These are phyloP conservation scores for Thymelicus lineola DNA, from an alignment of 2,888 invertebrate genomes.

Conservation along the genomic window DNA sequence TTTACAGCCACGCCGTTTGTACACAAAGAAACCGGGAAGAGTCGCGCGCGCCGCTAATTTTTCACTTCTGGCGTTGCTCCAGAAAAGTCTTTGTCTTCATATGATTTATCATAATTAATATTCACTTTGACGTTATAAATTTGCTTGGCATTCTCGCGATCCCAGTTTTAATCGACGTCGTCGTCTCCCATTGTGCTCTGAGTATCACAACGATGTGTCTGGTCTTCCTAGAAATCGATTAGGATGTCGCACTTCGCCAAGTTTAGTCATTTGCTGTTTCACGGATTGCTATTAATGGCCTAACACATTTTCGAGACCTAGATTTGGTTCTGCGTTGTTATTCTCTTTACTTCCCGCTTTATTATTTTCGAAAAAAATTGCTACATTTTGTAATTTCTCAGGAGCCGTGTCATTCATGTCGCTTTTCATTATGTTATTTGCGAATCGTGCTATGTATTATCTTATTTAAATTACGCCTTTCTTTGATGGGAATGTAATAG, in stretches of 20 bases:
- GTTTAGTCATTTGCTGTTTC: conserved; percentile 26
- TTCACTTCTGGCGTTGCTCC: conserved; percentile 61
- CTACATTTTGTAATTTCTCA: not conserved
- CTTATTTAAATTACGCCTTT: not conserved
- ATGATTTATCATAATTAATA: conserved; percentile 59
- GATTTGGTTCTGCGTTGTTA: conserved; percentile 2
- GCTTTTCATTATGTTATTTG: not conserved
- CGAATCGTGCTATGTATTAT: not conserved
- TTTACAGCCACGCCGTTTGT: conserved; percentile 57
- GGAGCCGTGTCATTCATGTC: not conserved
- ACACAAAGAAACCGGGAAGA: conserved; percentile 68
- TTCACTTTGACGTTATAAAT: conserved; percentile 41
- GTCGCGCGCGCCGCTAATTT: conserved; percentile 43
- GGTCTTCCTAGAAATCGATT: conserved; percentile 29
- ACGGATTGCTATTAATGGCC: conserved; percentile 8
- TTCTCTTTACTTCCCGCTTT: not conserved
- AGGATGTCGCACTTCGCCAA: conserved; percentile 5
- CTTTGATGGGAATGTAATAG: no score
- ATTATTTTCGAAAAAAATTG: not conserved
- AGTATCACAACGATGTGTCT: not conserved
- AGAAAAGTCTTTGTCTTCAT: conserved; percentile 71
- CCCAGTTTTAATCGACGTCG: conserved; percentile 37
- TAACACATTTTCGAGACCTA: conserved; percentile 1
- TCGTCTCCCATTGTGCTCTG: conserved; percentile 6
- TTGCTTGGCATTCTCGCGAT: conserved; percentile 36